phyloP scores from a whole-genome alignment of 2,888 invertebrate genomes.

The Sinhomidia bicolor region DNA sequence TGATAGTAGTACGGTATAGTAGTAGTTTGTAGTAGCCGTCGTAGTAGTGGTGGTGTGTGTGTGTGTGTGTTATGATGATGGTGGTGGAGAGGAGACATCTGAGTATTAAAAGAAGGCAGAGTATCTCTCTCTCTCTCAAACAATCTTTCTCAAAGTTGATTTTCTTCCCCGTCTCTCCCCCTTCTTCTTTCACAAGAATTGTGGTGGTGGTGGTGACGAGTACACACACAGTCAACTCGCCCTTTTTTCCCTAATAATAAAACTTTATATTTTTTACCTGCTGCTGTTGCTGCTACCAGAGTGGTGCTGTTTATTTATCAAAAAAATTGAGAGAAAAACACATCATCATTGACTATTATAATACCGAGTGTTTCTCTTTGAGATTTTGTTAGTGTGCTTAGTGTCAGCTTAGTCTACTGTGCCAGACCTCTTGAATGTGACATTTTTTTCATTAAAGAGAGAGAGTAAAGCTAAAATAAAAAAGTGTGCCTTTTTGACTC shows the following conservation, averaged over 20 bases:
- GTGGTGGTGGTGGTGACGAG: slow-evolving; percentile 67
- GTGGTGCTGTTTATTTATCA: slow-evolving; percentile 19
- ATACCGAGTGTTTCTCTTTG: not conserved
- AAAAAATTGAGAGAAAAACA: not conserved
- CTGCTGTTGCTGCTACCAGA: not conserved
- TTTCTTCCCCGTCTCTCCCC: slow-evolving; percentile 63
- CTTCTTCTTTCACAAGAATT: slow-evolving; percentile 66
- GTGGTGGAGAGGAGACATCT: slow-evolving; percentile 52
- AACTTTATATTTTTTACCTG: slow-evolving; percentile 9
- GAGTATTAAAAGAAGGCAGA: slow-evolving; percentile 41
- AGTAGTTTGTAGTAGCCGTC: slow-evolving; percentile 7
- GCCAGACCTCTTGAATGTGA: not conserved
- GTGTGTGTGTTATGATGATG: slow-evolving; percentile 37
- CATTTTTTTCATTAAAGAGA: not conserved
- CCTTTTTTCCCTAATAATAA: slow-evolving; percentile 20
- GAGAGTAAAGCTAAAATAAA: not conserved
- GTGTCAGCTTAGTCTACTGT: slow-evolving; percentile 5
- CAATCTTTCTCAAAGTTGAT: slow-evolving; percentile 36
- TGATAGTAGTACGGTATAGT: not conserved
- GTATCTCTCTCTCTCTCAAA: slow-evolving; percentile 35
- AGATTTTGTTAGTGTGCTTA: not conserved
- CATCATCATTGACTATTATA: not conserved
- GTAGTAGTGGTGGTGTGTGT: slow-evolving; percentile 4
- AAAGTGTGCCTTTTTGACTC: too few species aligned
- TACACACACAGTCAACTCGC: not conserved